phyloP scores from a whole-genome alignment of 2,113 vertebrate genomes.

The Trinectes maculatus region DNA sequence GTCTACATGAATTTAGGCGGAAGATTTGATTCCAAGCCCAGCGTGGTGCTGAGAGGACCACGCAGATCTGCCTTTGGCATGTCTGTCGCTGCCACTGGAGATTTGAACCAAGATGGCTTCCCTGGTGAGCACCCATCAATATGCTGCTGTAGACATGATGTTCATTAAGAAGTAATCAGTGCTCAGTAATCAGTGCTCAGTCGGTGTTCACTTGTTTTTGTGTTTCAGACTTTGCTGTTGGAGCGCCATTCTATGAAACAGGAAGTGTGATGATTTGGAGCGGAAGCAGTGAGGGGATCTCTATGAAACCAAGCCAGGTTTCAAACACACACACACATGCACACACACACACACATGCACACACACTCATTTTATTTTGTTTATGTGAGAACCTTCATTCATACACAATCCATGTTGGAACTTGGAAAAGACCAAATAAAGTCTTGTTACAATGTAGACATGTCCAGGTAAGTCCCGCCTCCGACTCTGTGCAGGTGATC shows the following conservation, averaged over 20 bases:
- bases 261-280: slow-evolving; percentile 92
- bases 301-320: slow-evolving; percentile 86
- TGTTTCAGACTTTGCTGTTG: slow-evolving; percentile 89
- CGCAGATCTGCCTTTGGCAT: slow-evolving; percentile 87
- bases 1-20: slow-evolving; percentile 90
- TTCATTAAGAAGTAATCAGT: too few species aligned
- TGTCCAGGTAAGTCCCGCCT: background rate
- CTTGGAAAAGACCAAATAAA: background rate
- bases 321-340: background rate
- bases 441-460: background rate
- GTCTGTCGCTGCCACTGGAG: slow-evolving; percentile 85
- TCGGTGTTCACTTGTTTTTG: background rate
- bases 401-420: background rate
- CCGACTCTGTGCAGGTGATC: slow-evolving; percentile 67
- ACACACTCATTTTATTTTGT: too few species aligned
- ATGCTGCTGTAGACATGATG: fast-evolving
- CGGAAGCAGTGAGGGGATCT: slow-evolving; percentile 81
- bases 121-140: slow-evolving; percentile 81
- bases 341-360: background rate
- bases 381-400: background rate
- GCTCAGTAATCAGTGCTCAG: background rate
- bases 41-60: slow-evolving; percentile 80
- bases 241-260: slow-evolving; percentile 87
- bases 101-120: slow-evolving; percentile 93
- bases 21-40: slow-evolving; percentile 72